A percentile compares a stretch with the other conserved stretches of the same genome.
phyloP scores from a whole-genome alignment of 1,140 invertebrate species.

The Cyclina sinensis region DNA sequence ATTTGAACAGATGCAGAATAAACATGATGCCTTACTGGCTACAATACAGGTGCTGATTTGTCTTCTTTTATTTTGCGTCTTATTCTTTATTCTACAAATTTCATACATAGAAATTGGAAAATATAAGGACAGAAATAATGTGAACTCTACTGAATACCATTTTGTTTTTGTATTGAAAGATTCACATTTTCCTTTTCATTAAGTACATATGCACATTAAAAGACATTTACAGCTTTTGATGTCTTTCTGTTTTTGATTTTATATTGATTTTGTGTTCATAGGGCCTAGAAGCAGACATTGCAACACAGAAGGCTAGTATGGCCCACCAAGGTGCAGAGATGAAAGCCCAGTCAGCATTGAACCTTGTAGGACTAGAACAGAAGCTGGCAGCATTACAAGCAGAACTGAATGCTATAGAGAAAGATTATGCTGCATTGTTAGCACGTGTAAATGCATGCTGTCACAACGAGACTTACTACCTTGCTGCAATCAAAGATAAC shows the following conservation, averaged over 20 bases:
- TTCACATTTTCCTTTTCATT: too few relatives aligned
- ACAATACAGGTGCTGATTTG: constrained; percentile 30
- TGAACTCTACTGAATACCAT: too few relatives aligned
- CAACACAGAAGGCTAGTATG: constrained; percentile 1
- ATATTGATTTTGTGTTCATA: background rate
- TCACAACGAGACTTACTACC: constrained; percentile 76
- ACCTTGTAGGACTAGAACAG: constrained; percentile 61
- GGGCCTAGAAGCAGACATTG: constrained; percentile 37
- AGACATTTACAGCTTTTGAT: too few relatives aligned
- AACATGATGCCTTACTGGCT: constrained; percentile 36
- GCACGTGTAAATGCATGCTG: constrained; percentile 78
- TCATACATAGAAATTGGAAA: too few relatives aligned
- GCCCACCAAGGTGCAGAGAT: background rate
- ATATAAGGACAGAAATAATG: too few relatives aligned
- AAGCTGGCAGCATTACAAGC: constrained; percentile 67
- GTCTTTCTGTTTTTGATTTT: too few relatives aligned
- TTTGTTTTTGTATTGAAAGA: background rate
- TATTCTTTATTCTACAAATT: too few relatives aligned
- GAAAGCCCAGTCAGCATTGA: background rate
- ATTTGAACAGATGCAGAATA: constrained; percentile 31
- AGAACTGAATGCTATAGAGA: constrained; percentile 63
- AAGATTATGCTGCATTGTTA: constrained; percentile 65
- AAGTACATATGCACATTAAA: too few relatives aligned
- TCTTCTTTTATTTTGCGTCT: background rate
- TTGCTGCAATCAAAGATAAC: constrained; percentile 68